Conservation (phyloP, 92 coral and sea anemone species). For the Porites rus region DNA sequence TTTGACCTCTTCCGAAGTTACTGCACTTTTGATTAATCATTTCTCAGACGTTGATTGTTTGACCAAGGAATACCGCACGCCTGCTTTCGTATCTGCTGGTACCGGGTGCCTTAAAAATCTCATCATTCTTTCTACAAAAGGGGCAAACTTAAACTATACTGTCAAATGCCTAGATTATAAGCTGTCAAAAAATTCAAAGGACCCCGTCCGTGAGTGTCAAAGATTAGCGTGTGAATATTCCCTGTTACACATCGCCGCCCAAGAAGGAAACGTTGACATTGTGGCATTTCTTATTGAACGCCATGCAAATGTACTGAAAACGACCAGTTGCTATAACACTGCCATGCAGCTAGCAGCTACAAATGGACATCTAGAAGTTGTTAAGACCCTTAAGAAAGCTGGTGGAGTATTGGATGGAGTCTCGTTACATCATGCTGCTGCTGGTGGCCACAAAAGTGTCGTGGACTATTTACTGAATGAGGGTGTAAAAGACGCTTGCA, state of each 20-base stretch:
- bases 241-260: background rate
- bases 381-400: background rate
- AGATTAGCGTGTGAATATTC: constrained; percentile 40
- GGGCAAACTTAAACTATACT: constrained; percentile 3
- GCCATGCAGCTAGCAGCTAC: background rate
- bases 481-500: background rate
- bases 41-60: constrained; percentile 14
- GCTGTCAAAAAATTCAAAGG: background rate
- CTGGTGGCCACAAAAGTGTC: background rate
- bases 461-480: background rate
- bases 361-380: background rate
- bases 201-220: constrained; percentile 19
- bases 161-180: background rate
- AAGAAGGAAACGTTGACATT: constrained; percentile 23
- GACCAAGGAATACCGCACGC: background rate
- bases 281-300: constrained; percentile 10
- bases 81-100: background rate
- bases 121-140: background rate
- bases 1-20: background rate
- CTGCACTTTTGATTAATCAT: constrained; percentile 14
- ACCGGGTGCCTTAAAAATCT: background rate
- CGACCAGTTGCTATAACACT: background rate
- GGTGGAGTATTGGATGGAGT: constrained; percentile 3
- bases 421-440: background rate
- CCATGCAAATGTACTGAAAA: background rate